phyloP scores from a whole-genome alignment of 2,797 vertebrate species.

The Vireo griseus region DNA sequence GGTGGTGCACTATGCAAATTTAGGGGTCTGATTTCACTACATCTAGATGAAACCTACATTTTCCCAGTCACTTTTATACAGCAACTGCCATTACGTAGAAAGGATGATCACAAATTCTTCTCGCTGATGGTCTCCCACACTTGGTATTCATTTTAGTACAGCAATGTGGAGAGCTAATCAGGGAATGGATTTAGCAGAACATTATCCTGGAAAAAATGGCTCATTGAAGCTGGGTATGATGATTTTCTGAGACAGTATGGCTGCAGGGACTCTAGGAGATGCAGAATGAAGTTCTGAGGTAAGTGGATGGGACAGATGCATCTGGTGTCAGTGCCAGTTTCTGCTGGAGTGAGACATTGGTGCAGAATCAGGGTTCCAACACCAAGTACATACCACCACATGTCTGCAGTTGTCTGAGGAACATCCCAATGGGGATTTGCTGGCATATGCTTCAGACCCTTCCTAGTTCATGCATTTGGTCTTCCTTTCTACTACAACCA shows the following conservation, averaged over 20 bases:
- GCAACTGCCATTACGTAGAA: background rate
- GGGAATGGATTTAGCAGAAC: background rate
- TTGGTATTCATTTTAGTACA: background rate
- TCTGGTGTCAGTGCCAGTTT: background rate
- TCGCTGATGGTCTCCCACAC: background rate
- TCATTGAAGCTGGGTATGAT: background rate
- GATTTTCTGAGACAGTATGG: background rate
- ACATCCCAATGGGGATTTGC: background rate
- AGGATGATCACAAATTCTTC: background rate
- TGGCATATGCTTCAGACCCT: background rate
- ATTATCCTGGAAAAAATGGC: background rate
- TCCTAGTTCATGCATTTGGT: background rate
- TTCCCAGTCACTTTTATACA: background rate
- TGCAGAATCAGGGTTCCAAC: background rate
- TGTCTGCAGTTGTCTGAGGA: background rate
- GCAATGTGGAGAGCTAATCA: background rate
- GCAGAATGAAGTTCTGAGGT: background rate
- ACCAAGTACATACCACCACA: accelerated
- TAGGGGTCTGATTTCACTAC: background rate
- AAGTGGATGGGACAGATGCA: background rate
- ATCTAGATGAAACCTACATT: background rate
- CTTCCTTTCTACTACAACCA: background rate
- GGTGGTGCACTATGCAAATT: background rate
- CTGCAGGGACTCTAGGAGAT: background rate
- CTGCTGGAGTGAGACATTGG: background rate